Evolutionary conservation across 1,140 invertebrate genomes (phyloP), one percentile per base, ranked within the genome.

Genomic region (Carcinoscorpius rotundicauda): DNA sequence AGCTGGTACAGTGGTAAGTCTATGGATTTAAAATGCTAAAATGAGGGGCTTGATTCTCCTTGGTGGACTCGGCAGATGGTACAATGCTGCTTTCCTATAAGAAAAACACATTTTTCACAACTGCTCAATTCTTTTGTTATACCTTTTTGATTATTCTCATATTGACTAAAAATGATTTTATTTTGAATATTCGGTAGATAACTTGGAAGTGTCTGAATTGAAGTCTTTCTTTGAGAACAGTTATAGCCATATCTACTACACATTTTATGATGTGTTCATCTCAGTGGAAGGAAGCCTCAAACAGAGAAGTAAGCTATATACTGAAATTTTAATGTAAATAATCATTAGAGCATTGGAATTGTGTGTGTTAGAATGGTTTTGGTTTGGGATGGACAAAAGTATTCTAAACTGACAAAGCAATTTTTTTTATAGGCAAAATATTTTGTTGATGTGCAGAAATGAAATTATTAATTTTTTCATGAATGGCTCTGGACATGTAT

Each of bases 251-350:
- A 87, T 97, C 51, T 97, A 95, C 77, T 93, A 89, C 75, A 90
- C 97, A 71, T 84, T 98, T 60, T 94, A 96, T 78, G 93, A 98
- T 76, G 91, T 89, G 75, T 97, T 97, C 77, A 86, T 93, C 55
- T 83, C 85, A 73, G 88, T 91, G 55, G 93, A 98, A 81, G 83
- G 84, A 59, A 93, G 93, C 78, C 79, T 96, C 29, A 86, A 88
- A 68, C 91, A 94, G 79, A 85, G 88, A 85, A 92, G 94, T 96
- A 82, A 66, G 68, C 64, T 65, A 5, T 56, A 50, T 61, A 10
- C 29, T 56, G 29, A 59, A 5, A 55, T 61, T 6, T 64, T 66
- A 57, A n/a, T 60, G 8, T n/a, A 6, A 65, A 58, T 51, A 29
- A 51, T 58, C 51, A 63, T 10, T 53, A 8, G 10, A 52, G 10